phyloP scores from a whole-genome alignment of 2,888 invertebrate species.

The Eilema depressum region DNA sequence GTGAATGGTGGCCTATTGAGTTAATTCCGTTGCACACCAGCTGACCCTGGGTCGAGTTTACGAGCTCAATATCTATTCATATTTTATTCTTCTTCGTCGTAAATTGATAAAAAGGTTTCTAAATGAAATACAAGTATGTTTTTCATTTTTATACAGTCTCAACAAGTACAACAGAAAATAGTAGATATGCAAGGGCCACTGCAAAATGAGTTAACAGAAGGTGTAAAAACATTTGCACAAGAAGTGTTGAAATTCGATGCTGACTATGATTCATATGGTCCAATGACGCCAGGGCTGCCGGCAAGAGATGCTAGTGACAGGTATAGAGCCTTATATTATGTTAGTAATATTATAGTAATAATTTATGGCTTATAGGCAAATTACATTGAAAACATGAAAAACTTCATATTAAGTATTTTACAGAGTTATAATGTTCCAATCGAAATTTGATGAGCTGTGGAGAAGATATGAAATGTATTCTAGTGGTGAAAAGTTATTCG shows the following conservation, averaged over 20 bases:
- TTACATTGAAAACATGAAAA: neutral
- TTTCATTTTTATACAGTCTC: constrained; percentile 74
- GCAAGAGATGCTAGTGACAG: constrained; percentile 96
- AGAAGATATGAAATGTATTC: constrained; percentile 93
- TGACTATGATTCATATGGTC: constrained; percentile 92
- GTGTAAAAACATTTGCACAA: constrained; percentile 88
- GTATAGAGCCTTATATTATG: constrained; percentile 56
- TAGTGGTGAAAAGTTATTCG: constrained; percentile 94
- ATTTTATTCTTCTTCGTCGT: neutral
- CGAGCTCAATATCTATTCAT: neutral
- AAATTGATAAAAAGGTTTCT: neutral
- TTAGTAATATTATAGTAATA: neutral
- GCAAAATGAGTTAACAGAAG: constrained; percentile 90
- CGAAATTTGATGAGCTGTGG: constrained; percentile 94
- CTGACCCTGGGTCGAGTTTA: neutral
- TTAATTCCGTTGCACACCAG: too few relatives aligned
- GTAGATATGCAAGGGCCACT: constrained; percentile 92
- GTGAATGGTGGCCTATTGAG: too few relatives aligned
- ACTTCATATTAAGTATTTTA: constrained; percentile 6
- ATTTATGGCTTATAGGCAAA: neutral
- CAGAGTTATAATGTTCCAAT: constrained; percentile 91
- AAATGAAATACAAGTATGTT: neutral
- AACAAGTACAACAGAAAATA: constrained; percentile 90
- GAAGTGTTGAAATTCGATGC: constrained; percentile 90
- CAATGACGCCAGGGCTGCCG: constrained; percentile 93